Conservation (phyloP, 2,888 invertebrate genomes). For the Himalopsyche tibetana region DNA sequence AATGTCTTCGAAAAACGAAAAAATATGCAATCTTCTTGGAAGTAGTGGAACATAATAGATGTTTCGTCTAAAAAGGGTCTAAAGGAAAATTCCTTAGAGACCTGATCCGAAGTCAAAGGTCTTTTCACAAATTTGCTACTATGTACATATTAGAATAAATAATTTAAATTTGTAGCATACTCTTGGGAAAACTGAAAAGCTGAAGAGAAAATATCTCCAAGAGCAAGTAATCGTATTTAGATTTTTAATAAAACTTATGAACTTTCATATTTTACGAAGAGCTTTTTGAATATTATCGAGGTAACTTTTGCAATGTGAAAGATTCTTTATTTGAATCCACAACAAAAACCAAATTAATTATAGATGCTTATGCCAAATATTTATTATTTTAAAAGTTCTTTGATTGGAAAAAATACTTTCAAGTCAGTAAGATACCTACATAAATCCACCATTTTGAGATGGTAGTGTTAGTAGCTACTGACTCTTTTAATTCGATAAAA, state of each 20-base stretch:
- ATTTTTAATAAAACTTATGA: background rate
- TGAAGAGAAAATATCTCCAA: conserved; percentile 5
- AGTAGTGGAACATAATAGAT: background rate
- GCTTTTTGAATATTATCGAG: background rate
- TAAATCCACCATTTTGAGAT: too few relatives aligned
- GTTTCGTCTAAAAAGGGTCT: background rate
- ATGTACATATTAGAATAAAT: conserved; percentile 21
- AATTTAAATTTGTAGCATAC: background rate
- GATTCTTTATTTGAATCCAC: background rate
- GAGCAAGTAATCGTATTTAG: background rate
- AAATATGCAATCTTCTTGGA: background rate
- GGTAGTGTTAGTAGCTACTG: too few relatives aligned
- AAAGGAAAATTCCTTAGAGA: background rate
- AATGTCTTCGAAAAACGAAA: background rate
- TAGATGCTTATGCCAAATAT: background rate
- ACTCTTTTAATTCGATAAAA: too few relatives aligned
- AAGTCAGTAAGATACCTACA: too few relatives aligned
- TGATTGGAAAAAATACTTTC: background rate
- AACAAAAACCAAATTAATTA: background rate
- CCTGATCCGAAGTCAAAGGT: conserved; percentile 1
- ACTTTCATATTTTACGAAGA: background rate
- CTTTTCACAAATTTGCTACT: background rate
- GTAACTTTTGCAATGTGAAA: background rate
- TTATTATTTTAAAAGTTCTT: background rate
- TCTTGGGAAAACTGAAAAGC: background rate